Evolutionary conservation across 2,888 invertebrate genomes (phyloP), one percentile per base, ranked within the genome.

Genomic region (Steromphala cineraria): DNA sequence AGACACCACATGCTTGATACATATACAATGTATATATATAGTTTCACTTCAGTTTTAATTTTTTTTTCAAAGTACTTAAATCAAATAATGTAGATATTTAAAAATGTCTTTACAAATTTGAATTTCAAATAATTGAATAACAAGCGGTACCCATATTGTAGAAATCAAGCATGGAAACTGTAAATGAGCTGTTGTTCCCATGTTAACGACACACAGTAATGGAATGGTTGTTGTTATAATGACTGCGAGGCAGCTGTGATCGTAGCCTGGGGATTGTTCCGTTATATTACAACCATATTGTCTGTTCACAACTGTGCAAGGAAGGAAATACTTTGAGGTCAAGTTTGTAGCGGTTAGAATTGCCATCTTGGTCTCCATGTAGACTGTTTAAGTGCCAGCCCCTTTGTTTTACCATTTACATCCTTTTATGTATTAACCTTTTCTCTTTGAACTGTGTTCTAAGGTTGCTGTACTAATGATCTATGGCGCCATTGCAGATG

Each of bases 271-370:
- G 36, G 40, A 19, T 71, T 36, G 31, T 71, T 36, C 36, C 31
- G 40, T n/a, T 19, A 71, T 62, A 62, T 71, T 71, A 71, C 71
- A 71, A 40, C 71, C 71, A 71, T 40, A 71, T 36, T 71, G 31
- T 19, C 71, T 71, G 71, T 71, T 13, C 19, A 36, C 40, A 15
- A 17, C 19, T 17, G 40, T 40, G 24, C 21, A 31, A 19, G 71
- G 71, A 40, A 71, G 71, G 71, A 71, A 71, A 71, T 71, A 71
- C 71, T 71, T 40, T 28, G 71, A 71, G 36, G 71, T 71, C 36
- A 31, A 19, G 71, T 17, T 71, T 71, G 71, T 36, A 71, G 36
- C 71, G 7, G 17, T 24, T 62, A 15, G 24, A 28, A 24, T 24
- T 62, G 28, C 21, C 62, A 62, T 28, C 28, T 28, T 62, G 24